These are phyloP conservation scores for Magallana nippona DNA, from an alignment of 2,888 invertebrate species.

Conservation along the genomic window DNA sequence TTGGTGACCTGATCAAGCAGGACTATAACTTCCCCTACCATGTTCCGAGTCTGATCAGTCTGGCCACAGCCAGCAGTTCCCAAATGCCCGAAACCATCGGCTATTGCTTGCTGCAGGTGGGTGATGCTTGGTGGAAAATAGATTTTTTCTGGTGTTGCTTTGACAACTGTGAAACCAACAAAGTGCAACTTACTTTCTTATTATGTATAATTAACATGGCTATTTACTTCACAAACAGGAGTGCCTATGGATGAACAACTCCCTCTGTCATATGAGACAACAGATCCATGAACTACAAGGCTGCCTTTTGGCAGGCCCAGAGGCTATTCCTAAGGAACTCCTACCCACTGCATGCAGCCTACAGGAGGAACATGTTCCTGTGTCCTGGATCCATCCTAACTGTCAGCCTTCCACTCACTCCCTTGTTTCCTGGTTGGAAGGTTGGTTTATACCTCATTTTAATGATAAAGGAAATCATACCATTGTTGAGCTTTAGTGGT, in stretches of 20 bases:
- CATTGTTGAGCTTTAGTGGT: no score
- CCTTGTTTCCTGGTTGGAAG: conserved; percentile 76
- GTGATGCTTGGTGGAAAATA: neutral
- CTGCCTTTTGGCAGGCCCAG: conserved; percentile 72
- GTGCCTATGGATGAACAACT: conserved; percentile 77
- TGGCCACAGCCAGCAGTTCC: conserved; percentile 70
- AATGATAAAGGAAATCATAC: no score
- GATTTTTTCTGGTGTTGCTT: no score
- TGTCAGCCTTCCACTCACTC: conserved; percentile 77
- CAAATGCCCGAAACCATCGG: conserved; percentile 77
- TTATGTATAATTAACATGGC: neutral
- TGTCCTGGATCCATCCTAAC: conserved; percentile 77
- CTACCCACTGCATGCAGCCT: conserved; percentile 68
- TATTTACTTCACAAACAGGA: conserved; percentile 66
- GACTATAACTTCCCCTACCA: conserved; percentile 77
- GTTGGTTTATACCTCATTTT: conserved; percentile 56
- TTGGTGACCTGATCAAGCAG: conserved; percentile 58
- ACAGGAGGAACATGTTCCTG: conserved; percentile 76
- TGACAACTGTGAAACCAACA: no score
- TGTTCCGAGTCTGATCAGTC: conserved; percentile 74
- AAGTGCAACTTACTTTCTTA: no score
- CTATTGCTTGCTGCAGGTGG: conserved; percentile 76
- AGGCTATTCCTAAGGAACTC: conserved; percentile 69
- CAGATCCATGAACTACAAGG: conserved; percentile 72
- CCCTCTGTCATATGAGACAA: conserved; percentile 76